Percentiles rank a stretch among this genome's conserved stretches.
Conservation (phyloP, 2,888 invertebrate genomes). For the Blera fallax region DNA sequence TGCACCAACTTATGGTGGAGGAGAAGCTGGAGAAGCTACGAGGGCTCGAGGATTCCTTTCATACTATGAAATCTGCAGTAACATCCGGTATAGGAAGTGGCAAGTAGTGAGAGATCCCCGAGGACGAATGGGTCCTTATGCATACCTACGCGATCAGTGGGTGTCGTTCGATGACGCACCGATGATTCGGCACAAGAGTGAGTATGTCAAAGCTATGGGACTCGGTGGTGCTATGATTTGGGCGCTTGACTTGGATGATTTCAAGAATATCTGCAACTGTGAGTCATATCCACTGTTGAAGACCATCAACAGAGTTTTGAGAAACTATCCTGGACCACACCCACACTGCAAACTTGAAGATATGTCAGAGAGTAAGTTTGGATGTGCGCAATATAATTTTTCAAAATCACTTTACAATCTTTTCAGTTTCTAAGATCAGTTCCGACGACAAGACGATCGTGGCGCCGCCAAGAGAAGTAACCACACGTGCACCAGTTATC, state of each 20-base stretch:
- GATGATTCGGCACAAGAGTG: slow-evolving; percentile 92
- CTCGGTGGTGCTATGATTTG: slow-evolving; percentile 95
- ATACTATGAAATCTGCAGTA: slow-evolving; percentile 94
- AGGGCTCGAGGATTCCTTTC: slow-evolving; percentile 93
- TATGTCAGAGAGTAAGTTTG: slow-evolving; percentile 78
- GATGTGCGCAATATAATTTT: too few species aligned
- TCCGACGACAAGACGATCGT: neutral
- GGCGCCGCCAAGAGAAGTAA: slow-evolving; percentile 36
- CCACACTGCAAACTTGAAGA: slow-evolving; percentile 85
- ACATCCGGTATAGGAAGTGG: slow-evolving; percentile 89
- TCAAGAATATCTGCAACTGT: slow-evolving; percentile 90
- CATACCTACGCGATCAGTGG: slow-evolving; percentile 92
- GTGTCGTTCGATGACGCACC: slow-evolving; percentile 95
- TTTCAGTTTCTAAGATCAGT: slow-evolving; percentile 73
- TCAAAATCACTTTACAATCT: neutral
- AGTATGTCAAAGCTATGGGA: slow-evolving; percentile 89
- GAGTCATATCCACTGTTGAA: slow-evolving; percentile 90
- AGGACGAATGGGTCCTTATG: slow-evolving; percentile 94
- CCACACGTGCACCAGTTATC: slow-evolving; percentile 32
- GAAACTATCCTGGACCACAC: slow-evolving; percentile 86
- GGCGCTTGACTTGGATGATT: slow-evolving; percentile 94
- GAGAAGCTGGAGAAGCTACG: slow-evolving; percentile 94
- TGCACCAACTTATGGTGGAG: slow-evolving; percentile 91
- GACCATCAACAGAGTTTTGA: slow-evolving; percentile 90
- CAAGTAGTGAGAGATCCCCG: slow-evolving; percentile 89